A percentile compares a stretch with the other conserved stretches of the same genome.
Conservation (phyloP, 2,888 invertebrate genomes). For the Baccha elongata region DNA sequence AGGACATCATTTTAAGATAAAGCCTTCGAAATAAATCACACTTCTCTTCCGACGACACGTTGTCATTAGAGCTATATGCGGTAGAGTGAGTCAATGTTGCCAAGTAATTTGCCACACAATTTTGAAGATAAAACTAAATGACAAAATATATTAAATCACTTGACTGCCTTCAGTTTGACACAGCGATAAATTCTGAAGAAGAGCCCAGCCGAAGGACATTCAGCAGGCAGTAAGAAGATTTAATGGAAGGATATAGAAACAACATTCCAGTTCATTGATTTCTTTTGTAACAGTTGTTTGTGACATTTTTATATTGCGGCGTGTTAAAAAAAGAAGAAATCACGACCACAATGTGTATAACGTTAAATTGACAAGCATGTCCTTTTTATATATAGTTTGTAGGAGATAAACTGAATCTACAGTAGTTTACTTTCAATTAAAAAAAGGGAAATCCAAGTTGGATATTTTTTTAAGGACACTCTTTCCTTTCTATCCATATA, state of each 20-base stretch:
- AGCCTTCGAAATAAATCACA: slow-evolving; percentile 60
- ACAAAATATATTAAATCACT: slow-evolving; percentile 73
- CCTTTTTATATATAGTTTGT: slow-evolving; percentile 5
- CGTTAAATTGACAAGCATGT: slow-evolving; percentile 69
- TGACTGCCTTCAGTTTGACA: slow-evolving; percentile 56
- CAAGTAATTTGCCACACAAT: slow-evolving; percentile 67
- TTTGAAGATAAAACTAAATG: slow-evolving; percentile 64
- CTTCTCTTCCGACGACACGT: slow-evolving; percentile 27
- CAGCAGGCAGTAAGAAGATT: slow-evolving; percentile 24
- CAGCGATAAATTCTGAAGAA: slow-evolving; percentile 69
- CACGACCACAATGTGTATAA: slow-evolving; percentile 58
- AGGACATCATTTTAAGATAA: slow-evolving; percentile 12
- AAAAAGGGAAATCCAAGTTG: slow-evolving; percentile 47
- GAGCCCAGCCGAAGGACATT: slow-evolving; percentile 25
- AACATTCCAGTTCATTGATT: slow-evolving; percentile 82
- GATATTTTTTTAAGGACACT: slow-evolving; percentile 51
- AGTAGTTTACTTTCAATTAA: slow-evolving; percentile 72
- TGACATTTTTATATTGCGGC: slow-evolving; percentile 80
- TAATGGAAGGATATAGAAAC: slow-evolving; percentile 47
- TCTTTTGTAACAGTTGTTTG: slow-evolving; percentile 83
- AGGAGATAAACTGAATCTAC: slow-evolving; percentile 36
- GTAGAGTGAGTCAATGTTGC: slow-evolving; percentile 34
- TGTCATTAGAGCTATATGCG: slow-evolving; percentile 52
- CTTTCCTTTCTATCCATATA: neutral
- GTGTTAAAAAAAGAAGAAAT: slow-evolving; percentile 51